phyloP scores from a whole-genome alignment of 2,113 vertebrate genomes.

The Paracanthobrama guichenoti region DNA sequence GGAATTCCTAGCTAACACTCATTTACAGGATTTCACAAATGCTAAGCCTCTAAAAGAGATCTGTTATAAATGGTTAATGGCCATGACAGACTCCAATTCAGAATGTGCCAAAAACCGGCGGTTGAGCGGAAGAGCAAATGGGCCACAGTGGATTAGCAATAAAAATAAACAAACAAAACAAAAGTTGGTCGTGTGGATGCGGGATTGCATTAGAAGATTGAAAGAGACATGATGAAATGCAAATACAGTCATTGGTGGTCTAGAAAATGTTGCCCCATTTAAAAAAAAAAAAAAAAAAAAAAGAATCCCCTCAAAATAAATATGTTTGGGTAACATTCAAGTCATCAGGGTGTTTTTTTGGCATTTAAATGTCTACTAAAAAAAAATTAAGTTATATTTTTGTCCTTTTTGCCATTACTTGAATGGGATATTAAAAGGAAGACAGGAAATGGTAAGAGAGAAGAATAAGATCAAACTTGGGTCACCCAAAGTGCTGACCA shows the following conservation, averaged over 20 bases:
- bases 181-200: conserved; percentile 7
- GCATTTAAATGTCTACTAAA: neutral
- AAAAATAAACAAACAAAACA: conserved; percentile 27
- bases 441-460: neutral
- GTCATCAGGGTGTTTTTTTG: neutral
- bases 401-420: neutral
- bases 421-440: neutral
- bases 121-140: conserved; percentile 11
- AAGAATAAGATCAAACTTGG: neutral
- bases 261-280: neutral
- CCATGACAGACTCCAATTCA: neutral
- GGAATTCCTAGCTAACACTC: conserved; percentile 54
- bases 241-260: conserved; percentile 19
- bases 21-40: conserved; percentile 42
- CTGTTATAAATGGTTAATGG: conserved; percentile 31
- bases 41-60: conserved; percentile 18
- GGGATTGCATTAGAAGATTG: conserved; percentile 34
- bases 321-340: neutral
- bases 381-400: neutral
- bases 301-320: neutral
- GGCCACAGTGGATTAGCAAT: conserved; percentile 19
- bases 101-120: neutral
- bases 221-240: neutral
- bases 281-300: neutral
- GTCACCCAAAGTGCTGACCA: conserved; percentile 6